Evolutionary conservation across 2,797 vertebrate species (phyloP), one percentile per base, ranked within the genome.

Genomic region (Lemur catta): DNA sequence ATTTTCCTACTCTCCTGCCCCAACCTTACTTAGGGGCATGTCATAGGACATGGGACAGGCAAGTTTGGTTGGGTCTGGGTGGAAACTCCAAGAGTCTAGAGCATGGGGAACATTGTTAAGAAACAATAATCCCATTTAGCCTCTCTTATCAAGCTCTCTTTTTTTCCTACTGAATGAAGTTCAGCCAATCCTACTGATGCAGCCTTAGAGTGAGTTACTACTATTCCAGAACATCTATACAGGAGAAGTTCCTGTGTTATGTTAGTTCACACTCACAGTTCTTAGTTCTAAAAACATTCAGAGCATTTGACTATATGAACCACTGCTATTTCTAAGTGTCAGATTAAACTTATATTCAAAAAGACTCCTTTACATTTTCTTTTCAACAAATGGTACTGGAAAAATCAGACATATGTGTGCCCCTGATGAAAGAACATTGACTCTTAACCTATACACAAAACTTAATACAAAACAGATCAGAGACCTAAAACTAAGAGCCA

Each of bases 271-370:
- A 87, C 15, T 14, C 38, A 87, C 41, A 84, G 41, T 87, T 94
- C 63, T 72, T 79, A 48, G 82, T 91, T 84, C 46, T 84, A 84
- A 71, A 87, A 96, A 84, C 61, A 26, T 79, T 88, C 33, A 90
- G 55, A 79, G 11, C 22, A 82, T 87, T 93, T 63, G 46, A 24
- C 65, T 63, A 57, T 55, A 93, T 24, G 46, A n/a, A 20, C 11
- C 63, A 88, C 12, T 84, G 30, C 9, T 76, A 94, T 82, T 92
- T 92, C 52, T 89, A 84, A 78, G 30, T 76, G 33, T 93, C 79
- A 55, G 22, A 59, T 69, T 84, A 95, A 92, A 82, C 52, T 78
- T 5, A 96, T 79, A 52, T 26, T 57, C 18, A 24, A 79, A 84
- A 24, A 86, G 76, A 89, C 7, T 69, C 61, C 38, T 67, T 41